These are phyloP conservation scores for Syngnathus scovelli DNA, from an alignment of 2,113 vertebrate species.

Conservation along the genomic window DNA sequence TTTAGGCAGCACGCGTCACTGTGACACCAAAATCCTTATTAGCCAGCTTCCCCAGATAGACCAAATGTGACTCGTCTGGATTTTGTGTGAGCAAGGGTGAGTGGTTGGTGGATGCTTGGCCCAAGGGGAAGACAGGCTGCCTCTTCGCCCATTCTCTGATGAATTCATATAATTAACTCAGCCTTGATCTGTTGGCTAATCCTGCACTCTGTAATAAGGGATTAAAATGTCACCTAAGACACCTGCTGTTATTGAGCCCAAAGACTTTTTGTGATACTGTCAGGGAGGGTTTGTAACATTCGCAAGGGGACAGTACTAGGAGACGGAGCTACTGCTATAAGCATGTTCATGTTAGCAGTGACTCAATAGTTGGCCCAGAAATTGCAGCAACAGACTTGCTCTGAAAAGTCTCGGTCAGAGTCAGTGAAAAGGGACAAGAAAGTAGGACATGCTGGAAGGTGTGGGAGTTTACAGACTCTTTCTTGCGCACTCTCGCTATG, in stretches of 20 bases:
- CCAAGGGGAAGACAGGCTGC: constrained; percentile 57
- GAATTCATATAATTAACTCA: constrained; percentile 79
- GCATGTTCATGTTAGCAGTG: constrained; percentile 18
- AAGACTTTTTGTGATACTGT: constrained; percentile 56
- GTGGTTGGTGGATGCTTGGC: constrained; percentile 40
- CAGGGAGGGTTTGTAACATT: constrained; percentile 16
- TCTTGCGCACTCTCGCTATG: constrained; percentile 35
- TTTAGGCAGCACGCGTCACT: constrained; percentile 28
- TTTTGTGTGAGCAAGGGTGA: constrained; percentile 26
- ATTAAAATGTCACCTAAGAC: constrained; percentile 77
- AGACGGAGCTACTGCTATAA: constrained; percentile 13
- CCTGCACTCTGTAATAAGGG: constrained; percentile 76
- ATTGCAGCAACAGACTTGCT: constrained; percentile 38
- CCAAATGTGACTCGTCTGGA: constrained; percentile 43
- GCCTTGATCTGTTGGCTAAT: constrained; percentile 77
- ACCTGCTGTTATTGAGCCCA: constrained; percentile 75
- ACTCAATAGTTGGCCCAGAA: constrained; percentile 25
- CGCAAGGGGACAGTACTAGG: not conserved
- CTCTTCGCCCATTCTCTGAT: constrained; percentile 70
- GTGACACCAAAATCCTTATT: constrained; percentile 37
- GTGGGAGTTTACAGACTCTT: constrained; percentile 46
- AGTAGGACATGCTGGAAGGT: constrained; percentile 57
- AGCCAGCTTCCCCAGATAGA: constrained; percentile 33
- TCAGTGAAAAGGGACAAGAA: constrained; percentile 59
- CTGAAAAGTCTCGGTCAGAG: constrained; percentile 50